phyloP scores from a whole-genome alignment of 2,888 invertebrate species.

The Mongoloraphidia duomilia region DNA sequence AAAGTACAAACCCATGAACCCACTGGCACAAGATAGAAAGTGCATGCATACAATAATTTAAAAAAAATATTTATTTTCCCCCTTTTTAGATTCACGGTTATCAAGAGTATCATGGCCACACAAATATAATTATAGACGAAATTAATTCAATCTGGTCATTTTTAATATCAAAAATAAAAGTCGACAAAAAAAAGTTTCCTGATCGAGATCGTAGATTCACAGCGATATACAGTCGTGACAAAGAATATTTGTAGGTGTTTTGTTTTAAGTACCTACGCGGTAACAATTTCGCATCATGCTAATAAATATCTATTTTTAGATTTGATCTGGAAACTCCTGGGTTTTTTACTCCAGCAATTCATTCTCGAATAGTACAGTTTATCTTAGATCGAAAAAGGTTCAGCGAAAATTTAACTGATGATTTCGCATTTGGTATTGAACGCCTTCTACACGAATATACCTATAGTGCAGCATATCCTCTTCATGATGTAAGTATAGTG shows the following conservation, averaged over 20 bases:
- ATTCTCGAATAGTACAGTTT: slow-evolving; percentile 82
- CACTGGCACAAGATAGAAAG: too few relatives aligned
- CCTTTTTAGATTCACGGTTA: slow-evolving; percentile 42
- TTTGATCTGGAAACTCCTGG: slow-evolving; percentile 68
- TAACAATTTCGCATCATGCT: slow-evolving; percentile 7
- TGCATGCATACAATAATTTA: too few relatives aligned
- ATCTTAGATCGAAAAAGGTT: slow-evolving; percentile 81
- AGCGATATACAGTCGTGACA: slow-evolving; percentile 79
- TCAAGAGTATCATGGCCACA: slow-evolving; percentile 44
- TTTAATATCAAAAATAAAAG: slow-evolving; percentile 42
- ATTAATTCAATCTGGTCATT: slow-evolving; percentile 41
- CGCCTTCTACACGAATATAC: slow-evolving; percentile 56
- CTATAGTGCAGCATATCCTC: slow-evolving; percentile 71
- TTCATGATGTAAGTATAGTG: slow-evolving; percentile 69
- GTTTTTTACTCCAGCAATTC: slow-evolving; percentile 75
- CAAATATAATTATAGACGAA: slow-evolving; percentile 40
- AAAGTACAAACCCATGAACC: too few relatives aligned
- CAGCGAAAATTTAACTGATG: slow-evolving; percentile 43
- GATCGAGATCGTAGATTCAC: slow-evolving; percentile 66
- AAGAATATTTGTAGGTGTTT: slow-evolving; percentile 73
- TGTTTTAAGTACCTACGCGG: slow-evolving; percentile 1
- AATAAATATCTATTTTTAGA: slow-evolving; percentile 32
- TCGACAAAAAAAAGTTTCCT: slow-evolving; percentile 61
- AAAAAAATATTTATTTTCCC: too few relatives aligned
- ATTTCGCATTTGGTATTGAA: slow-evolving; percentile 70